phyloP scores from a whole-genome alignment of 2,797 vertebrate genomes.

The Amniataba percoides region DNA sequence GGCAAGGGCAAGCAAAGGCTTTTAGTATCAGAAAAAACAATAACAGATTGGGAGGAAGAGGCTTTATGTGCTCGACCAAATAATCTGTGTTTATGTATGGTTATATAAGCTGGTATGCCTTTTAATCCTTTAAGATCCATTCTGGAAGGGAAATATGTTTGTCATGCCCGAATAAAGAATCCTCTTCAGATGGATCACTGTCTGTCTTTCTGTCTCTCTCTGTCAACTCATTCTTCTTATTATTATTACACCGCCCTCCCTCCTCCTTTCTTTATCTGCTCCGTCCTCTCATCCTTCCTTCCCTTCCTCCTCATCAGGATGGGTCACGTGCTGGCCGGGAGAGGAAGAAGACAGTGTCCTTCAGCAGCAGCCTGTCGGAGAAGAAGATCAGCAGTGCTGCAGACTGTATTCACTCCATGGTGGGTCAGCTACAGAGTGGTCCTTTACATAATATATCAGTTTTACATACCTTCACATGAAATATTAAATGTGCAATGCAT shows the following conservation, averaged over 20 bases:
- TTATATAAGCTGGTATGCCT: constrained; percentile 70
- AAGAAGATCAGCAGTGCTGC: constrained; percentile 96
- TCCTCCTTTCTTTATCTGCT: constrained; percentile 23
- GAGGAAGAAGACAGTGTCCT: constrained; percentile 95
- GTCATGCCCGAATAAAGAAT: constrained; percentile 41
- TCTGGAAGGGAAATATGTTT: constrained; percentile 35
- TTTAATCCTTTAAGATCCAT: constrained; percentile 71
- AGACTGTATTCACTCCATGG: constrained; percentile 94
- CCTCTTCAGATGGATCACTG: constrained; percentile 28
- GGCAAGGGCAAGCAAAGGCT: constrained; percentile 73
- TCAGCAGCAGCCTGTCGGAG: constrained; percentile 95
- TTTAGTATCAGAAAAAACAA: constrained; percentile 73
- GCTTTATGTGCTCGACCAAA: constrained; percentile 50
- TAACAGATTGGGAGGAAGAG: constrained; percentile 65
- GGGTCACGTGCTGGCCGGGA: constrained; percentile 92
- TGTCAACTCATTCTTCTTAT: constrained; percentile 12
- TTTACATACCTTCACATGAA: constrained; percentile 27
- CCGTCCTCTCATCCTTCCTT: constrained; percentile 16
- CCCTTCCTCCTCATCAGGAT: constrained; percentile 80
- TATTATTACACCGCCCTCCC: not conserved
- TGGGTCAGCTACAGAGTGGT: constrained; percentile 66
- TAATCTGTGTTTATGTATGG: constrained; percentile 70
- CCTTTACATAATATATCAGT: constrained; percentile 30
- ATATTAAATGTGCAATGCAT: constrained; percentile 37
- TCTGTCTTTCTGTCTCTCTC: constrained; percentile 19